Conservation (phyloP, 2,113 vertebrate genomes). For the Brachirus orientalis region DNA sequence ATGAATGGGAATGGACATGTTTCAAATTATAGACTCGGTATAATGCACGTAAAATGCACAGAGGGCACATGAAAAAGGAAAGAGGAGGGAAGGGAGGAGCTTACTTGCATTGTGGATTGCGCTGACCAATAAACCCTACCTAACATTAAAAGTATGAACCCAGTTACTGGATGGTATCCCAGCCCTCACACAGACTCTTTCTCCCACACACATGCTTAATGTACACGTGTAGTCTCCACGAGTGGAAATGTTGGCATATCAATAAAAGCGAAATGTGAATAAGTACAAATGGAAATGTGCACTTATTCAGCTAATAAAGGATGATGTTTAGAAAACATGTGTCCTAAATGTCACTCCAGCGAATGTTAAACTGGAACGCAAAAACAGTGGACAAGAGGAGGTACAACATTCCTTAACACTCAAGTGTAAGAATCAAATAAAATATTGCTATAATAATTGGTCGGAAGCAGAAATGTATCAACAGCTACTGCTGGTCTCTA, state of each 20-base stretch:
- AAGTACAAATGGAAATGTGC: no score
- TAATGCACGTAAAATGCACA: conserved; percentile 9
- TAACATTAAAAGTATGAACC: conserved; percentile 65
- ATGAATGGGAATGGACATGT: conserved; percentile 19
- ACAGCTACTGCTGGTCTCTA: no score
- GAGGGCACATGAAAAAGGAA: conserved; percentile 25
- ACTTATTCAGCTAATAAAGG: no score
- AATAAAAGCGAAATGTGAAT: no score
- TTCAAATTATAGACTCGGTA: conserved; percentile 20
- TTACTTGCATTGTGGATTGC: conserved; percentile 36
- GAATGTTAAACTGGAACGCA: no score
- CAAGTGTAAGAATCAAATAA: no score
- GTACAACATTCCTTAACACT: no score
- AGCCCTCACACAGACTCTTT: conserved; percentile 46
- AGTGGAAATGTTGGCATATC: neutral
- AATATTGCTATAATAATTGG: no score
- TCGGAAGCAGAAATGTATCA: no score
- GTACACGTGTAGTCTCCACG: conserved; percentile 1
- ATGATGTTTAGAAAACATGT: no score
- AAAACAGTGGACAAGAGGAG: no score
- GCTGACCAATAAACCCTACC: conserved; percentile 60
- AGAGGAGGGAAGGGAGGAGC: conserved; percentile 24
- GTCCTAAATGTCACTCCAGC: no score
- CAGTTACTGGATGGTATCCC: conserved; percentile 48
- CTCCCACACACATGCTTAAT: conserved; percentile 5